Evolutionary conservation across 2,113 vertebrate species (phyloP), one percentile per base, ranked within the genome.

Genomic region (Gambusia affinis): DNA sequence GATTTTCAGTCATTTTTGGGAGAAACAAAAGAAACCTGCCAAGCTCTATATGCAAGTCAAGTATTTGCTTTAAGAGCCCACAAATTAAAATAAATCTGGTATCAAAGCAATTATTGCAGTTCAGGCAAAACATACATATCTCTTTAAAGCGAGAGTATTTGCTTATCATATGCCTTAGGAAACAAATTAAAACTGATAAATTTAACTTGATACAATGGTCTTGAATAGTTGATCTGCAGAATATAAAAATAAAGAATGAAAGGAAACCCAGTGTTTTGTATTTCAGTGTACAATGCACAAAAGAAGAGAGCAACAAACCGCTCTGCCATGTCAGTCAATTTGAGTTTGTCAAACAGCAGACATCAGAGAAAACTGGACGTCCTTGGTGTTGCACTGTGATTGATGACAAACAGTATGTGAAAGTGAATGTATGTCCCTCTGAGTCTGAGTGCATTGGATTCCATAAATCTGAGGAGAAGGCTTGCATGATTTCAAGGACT

Each of bases 321-420:
- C 67, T 76, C 39, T 69, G 47, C 65, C 57, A 22, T 80, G 84
- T 88, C 84, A 83, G 81, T 91, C 80, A 83, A 71, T 90, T 81
- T 87, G 44, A 87, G 62, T 80, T 71, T 87, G 82, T 87, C 82
- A 84, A 82, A 87, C 76, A 87, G 77, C 88, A 88, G 77, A 86
- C 87, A 88, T 90, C 84, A 86, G 76, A 85, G 70, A 87, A 86
- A 90, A 88, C 79, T 83, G 79, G 72, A 86, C 35, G 84, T 89
- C 89, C 89, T 93, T 92, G 89, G 78, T 78, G 72, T 79, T 90
- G 73, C 81, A 88, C 82, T 80, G 75, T 89, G 88, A 93, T 88
- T 90, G 87, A 92, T 91, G 84, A 89, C 28, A 2, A 67, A 73
- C 67, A 66, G 76, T 84, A 44, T 54, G 64, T 66, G 83, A 86